Evolutionary conservation across 2,797 vertebrate genomes (phyloP).

Genomic region (Synanceia verrucosa): DNA sequence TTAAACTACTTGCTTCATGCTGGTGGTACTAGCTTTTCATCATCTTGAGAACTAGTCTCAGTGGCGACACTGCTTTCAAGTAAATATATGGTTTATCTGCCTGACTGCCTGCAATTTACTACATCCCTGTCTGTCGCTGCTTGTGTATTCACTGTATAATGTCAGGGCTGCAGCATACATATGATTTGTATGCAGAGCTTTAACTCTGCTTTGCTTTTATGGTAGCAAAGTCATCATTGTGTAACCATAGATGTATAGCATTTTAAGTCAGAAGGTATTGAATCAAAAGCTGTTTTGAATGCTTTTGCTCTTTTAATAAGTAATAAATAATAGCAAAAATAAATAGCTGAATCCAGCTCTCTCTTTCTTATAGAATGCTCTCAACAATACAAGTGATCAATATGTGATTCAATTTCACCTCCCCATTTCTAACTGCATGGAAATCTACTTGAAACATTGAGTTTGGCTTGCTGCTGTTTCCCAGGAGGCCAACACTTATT

Average conservation of each 20-base stretch:
- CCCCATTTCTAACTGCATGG: not conserved
- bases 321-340: too few relatives aligned
- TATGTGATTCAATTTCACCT: not conserved
- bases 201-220: slow-evolving; percentile 2
- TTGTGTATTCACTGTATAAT: not conserved
- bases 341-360: not conserved
- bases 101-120: not conserved
- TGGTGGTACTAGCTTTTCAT: not conserved
- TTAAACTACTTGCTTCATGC: not conserved
- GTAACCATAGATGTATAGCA: not conserved
- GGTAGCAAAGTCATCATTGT: slow-evolving; percentile 4
- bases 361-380: too few relatives aligned
- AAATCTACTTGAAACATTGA: not conserved
- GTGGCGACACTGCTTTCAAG: not conserved
- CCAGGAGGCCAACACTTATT: not conserved
- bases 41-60: not conserved
- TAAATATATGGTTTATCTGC: not conserved
- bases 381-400: not conserved
- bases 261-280: not conserved
- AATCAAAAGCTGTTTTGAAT: slow-evolving; percentile 5
- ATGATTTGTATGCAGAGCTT: not conserved
- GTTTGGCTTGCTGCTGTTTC: not conserved
- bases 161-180: not conserved
- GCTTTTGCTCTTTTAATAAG: not conserved
- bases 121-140: not conserved